Percentiles rank a stretch among this genome's conserved stretches.
Evolutionary conservation across 2,888 invertebrate genomes (phyloP).

Genomic region (Diloba caeruleocephala): DNA sequence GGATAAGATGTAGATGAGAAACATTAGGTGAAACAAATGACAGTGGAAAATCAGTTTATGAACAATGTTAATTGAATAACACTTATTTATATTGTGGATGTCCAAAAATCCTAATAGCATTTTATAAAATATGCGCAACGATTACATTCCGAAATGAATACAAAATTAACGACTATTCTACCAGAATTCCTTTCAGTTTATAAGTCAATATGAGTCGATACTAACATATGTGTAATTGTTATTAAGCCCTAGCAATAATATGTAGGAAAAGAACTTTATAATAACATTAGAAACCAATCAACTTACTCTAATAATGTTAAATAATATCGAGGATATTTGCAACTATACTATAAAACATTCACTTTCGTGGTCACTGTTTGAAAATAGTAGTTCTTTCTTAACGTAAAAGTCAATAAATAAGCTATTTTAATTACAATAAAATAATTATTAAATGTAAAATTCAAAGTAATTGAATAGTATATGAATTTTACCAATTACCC

Average conservation of each 20-base stretch:
- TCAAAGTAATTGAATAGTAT: constrained; percentile 1
- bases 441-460: constrained; percentile 4
- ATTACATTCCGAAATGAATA: constrained; percentile 40
- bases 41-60: background rate
- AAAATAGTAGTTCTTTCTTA: background rate
- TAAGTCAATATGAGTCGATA: constrained; percentile 29
- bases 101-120: no score
- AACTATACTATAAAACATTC: background rate
- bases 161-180: background rate
- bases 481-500: constrained; percentile 8
- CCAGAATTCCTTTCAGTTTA: constrained; percentile 18
- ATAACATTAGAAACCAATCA: constrained; percentile 43
- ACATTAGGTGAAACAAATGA: constrained; percentile 2
- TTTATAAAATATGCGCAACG: constrained; percentile 15
- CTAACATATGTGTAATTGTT: constrained; percentile 7
- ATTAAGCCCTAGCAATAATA: constrained; percentile 48
- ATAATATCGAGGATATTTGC: constrained; percentile 4
- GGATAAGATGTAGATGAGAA: background rate
- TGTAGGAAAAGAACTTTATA: constrained; percentile 20
- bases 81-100: no score
- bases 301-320: constrained; percentile 17
- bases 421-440: background rate
- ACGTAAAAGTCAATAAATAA: background rate
- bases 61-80: no score
- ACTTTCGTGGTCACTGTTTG: background rate